These are phyloP conservation scores for Oeneis ivallda DNA, from an alignment of 2,888 invertebrate species.

Conservation along the genomic window DNA sequence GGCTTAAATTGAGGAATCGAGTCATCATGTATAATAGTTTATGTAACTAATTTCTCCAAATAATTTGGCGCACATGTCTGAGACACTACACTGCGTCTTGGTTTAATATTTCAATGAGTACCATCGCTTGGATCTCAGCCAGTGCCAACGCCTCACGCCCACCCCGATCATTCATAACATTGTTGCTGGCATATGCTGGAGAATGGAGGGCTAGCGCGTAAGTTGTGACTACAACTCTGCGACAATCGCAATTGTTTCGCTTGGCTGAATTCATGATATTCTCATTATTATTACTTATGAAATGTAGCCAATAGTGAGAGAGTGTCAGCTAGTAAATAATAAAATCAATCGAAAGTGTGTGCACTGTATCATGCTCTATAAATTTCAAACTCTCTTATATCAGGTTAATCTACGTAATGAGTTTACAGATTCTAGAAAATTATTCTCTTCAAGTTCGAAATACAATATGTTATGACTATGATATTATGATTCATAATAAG, in stretches of 20 bases:
- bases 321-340: too few species aligned
- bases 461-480: too few species aligned
- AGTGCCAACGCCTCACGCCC: constrained; percentile 44
- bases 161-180: constrained; percentile 45
- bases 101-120: constrained; percentile 80
- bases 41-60: constrained; percentile 42
- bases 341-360: too few species aligned
- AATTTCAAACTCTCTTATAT: not conserved
- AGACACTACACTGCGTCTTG: constrained; percentile 75
- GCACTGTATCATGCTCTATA: not conserved
- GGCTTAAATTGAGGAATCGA: not conserved
- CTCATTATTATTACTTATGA: too few species aligned
- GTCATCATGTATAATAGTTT: constrained; percentile 5
- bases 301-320: too few species aligned
- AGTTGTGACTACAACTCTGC: not conserved
- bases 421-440: too few species aligned
- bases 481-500: too few species aligned
- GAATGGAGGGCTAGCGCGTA: not conserved
- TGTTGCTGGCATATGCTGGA: constrained; percentile 28
- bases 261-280: not conserved
- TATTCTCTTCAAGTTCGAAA: too few species aligned
- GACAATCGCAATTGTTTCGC: not conserved
- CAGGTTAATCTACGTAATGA: too few species aligned
- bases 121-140: constrained; percentile 72
- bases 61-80: constrained; percentile 60